A percentile compares a stretch with the other conserved stretches of the same genome.
phyloP scores from a whole-genome alignment of 2,888 invertebrate species.

The Campoplex nolae region DNA sequence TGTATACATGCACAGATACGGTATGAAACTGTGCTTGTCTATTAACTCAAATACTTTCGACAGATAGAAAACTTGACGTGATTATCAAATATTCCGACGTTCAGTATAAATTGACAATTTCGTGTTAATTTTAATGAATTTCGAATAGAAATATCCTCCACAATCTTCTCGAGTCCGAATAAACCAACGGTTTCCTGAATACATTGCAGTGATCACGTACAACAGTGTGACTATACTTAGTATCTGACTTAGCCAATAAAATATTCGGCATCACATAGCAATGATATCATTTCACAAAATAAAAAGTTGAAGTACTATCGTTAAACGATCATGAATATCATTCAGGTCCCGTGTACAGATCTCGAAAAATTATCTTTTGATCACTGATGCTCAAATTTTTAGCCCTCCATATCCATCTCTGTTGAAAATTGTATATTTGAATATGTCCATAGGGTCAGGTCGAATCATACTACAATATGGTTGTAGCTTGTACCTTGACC shows the following conservation, averaged over 20 bases:
- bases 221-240: too few relatives aligned
- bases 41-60: not conserved
- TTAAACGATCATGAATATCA: not conserved
- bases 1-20: too few relatives aligned
- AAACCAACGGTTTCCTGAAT: too few relatives aligned
- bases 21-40: too few relatives aligned
- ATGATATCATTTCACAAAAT: not conserved
- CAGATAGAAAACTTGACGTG: not conserved
- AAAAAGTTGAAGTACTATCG: not conserved
- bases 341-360: not conserved
- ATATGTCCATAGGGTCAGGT: not conserved
- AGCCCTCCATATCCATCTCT: not conserved
- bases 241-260: too few relatives aligned
- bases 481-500: conserved; percentile 15
- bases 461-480: not conserved
- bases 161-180: too few relatives aligned
- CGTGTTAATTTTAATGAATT: not conserved
- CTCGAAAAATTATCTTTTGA: not conserved
- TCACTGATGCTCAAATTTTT: not conserved
- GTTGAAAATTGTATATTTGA: conserved; percentile 4
- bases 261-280: not conserved
- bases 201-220: too few relatives aligned
- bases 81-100: not conserved
- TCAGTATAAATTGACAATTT: not conserved
- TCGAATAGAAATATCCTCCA: not conserved